Evolutionary conservation across 2,888 invertebrate species (phyloP), one percentile per base, ranked within the genome.

Genomic region (Tetanocera ferruginea): DNA sequence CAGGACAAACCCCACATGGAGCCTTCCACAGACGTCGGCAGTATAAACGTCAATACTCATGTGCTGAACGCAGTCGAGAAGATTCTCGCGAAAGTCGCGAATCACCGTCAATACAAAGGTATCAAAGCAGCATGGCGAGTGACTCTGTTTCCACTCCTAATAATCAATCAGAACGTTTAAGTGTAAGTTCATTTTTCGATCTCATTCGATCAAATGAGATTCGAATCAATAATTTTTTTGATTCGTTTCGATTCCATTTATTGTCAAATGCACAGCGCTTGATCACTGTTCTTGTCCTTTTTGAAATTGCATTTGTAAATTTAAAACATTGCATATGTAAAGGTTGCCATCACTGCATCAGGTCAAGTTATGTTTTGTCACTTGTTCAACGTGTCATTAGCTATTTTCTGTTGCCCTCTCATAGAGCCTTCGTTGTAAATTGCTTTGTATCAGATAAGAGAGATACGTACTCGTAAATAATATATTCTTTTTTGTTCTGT

Each of bases 11-110:
- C 81, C 83, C 84, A 76, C 75, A 77, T 5, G 83, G 83, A 80
- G 89, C 89, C 57, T 86, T 86, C 57, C 86, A 87, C 11, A 84
- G 89, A 49, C 87, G 89, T 17, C 88, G 89, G 28, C 86, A 88
- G 78, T 89, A 89, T 78, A 85, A 87, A 11, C 87, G 89, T 17
- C 89, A 89, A 81, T 89, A 85, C 81, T 89, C 89, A 19, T 89
- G 88, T 83, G 87, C 86, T 78, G 89, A 89, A 76, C 86, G 87
- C 77, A 88, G 87, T 72, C 86, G 86, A 64, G 88, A 88, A 74
- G 87, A 87, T 80, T 89, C 89, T 52, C 87, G 84, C 76, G 89
- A 89, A 49, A 89, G 89, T 82, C 88, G 87, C 49, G 87, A 88
- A 72, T 89, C 88, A 51, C 84, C 87, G 66, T 77, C 83, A 71